These are phyloP conservation scores for Lasioglossum marginatum DNA, from an alignment of 2,888 invertebrate species.

Conservation along the genomic window DNA sequence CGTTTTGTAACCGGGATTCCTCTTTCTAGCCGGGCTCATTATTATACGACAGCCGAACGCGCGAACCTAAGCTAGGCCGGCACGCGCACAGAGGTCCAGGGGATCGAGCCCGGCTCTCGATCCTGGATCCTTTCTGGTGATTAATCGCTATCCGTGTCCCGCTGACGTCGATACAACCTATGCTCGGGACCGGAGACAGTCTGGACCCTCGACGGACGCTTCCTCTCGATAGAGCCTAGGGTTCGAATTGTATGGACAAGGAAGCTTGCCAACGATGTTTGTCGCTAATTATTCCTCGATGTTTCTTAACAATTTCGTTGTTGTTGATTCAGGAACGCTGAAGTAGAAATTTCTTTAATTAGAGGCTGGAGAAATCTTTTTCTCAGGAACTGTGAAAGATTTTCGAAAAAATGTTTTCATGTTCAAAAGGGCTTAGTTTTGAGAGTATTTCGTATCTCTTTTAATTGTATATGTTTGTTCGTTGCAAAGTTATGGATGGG, in stretches of 20 bases:
- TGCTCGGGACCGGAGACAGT: slow-evolving; percentile 48
- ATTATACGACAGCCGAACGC: slow-evolving; percentile 60
- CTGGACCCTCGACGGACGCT: slow-evolving; percentile 21
- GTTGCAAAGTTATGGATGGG: background rate
- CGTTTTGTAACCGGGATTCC: slow-evolving; percentile 69
- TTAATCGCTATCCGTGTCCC: slow-evolving; percentile 81
- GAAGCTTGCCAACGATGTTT: background rate
- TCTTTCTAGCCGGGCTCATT: slow-evolving; percentile 61
- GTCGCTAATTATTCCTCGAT: background rate
- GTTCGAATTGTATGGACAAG: background rate
- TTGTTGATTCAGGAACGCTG: background rate
- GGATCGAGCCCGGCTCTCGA: slow-evolving; percentile 34
- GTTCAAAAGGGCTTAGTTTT: background rate
- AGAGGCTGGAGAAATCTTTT: background rate
- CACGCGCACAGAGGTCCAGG: slow-evolving; percentile 50
- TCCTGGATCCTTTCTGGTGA: slow-evolving; percentile 72
- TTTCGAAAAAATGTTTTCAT: background rate
- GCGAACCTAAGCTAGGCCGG: slow-evolving; percentile 55
- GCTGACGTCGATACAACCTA: slow-evolving; percentile 73
- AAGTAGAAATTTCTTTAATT: background rate
- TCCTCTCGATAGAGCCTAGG: background rate
- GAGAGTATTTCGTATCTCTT: background rate
- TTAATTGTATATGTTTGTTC: background rate
- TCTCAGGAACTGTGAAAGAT: background rate
- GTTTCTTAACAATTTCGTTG: background rate